Base-by-base conservation (phyloP, 2,888 invertebrate species). In the Hermaeophaga mercurialis region DNA sequence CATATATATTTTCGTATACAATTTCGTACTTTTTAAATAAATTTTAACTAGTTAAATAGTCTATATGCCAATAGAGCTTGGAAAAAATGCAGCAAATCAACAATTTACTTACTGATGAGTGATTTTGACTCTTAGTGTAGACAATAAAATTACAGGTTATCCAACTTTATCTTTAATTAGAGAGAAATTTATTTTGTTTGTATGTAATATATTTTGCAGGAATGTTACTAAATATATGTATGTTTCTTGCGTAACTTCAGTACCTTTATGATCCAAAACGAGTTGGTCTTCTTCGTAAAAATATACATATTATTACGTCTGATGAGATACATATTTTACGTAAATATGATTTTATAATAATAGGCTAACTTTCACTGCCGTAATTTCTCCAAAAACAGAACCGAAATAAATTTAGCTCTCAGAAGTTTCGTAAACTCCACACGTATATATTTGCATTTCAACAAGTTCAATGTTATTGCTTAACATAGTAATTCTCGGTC, bases 381-480 rank as follows among this genome's bases (percentile, higher is more conserved):
- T 31, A 12, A 31, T 31, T 31, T 31, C 31, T 31, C 12, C 31
- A 31, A 31, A 11, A 31, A 11, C 31, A 11, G 12, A 12, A 31
- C 2, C 4, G 2, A 1, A 4, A 3, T 31, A 31, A 31, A 31
- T 31, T 4, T 28, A 28, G 28, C n/a, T 28, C n/a, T 28, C 11
- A 31, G 12, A 31, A 11, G 6, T 31, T 31, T 31, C 12, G 31
- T 6, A 31, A 31, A 31, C 12, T 31, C 12, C 3, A 12, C 12
- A 31, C 12, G 26, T 26, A 26, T 8, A 26, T 11, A 31, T 22
- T 22, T 12, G 31, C 9, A 12, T 9, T 2, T 1, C 31, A 31
- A 31, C 12, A 28, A 31, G 31, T 31, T 31, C 31, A 31, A 31
- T 31, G 31, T 31, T 31, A 31, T 31, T 31, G 12, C 31, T 31